A percentile compares a stretch with the other conserved stretches of the same genome.
These are phyloP conservation scores for Etia nguti DNA, from an alignment of 2,113 vertebrate genomes.

Conservation along the genomic window DNA sequence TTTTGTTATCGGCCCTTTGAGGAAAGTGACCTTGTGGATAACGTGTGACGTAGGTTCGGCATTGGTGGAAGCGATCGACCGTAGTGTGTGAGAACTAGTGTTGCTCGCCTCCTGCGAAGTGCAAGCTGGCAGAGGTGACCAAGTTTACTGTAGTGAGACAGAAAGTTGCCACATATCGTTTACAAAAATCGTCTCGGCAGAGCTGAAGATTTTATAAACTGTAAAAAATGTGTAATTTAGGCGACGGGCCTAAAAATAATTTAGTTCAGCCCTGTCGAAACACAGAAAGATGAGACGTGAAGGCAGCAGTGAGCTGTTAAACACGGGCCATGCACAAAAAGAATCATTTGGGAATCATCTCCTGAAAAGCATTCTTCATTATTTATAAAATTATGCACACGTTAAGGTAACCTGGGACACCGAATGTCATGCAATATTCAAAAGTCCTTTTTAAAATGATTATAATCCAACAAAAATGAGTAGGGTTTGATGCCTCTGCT, in stretches of 20 bases:
- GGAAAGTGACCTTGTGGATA: neutral
- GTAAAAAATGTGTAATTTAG: neutral
- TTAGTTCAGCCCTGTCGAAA: neutral
- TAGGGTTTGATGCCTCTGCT: neutral
- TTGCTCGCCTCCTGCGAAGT: neutral
- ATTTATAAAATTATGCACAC: neutral
- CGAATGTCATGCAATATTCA: neutral
- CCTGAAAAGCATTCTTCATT: neutral
- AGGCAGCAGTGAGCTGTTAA: neutral
- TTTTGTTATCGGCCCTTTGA: neutral
- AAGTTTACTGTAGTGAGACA: neutral
- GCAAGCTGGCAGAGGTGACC: rapidly evolving
- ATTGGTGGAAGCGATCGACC: neutral
- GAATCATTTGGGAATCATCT: neutral
- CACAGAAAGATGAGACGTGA: neutral
- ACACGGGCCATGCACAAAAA: neutral
- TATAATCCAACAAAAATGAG: neutral
- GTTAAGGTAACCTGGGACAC: neutral
- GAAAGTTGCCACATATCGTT: neutral
- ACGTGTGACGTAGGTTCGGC: rapidly evolving
- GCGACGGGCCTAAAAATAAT: neutral
- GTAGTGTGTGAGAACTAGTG: neutral
- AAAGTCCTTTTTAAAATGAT: neutral
- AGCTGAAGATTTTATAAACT: neutral
- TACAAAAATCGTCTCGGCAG: rapidly evolving